Base-by-base conservation (phyloP, 2,888 invertebrate species). In the Acleris sparsana region DNA sequence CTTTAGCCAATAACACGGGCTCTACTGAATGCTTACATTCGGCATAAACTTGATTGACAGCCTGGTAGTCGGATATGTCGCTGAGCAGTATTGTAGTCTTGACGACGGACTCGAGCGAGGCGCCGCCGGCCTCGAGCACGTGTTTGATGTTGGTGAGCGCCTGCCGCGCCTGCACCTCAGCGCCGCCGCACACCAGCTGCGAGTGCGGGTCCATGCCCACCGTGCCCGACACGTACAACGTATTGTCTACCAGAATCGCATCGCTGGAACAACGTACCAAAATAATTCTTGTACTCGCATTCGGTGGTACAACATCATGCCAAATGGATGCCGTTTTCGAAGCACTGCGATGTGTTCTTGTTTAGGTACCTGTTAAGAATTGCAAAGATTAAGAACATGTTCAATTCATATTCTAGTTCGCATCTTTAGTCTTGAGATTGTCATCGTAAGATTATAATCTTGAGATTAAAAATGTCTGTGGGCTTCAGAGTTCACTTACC, bases 201-300 rank as follows among this genome's bases (percentile, higher is more conserved):
- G 95, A 95, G 48, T 94, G 89, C 63, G 94, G 93, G 78, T 97
- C 95, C 80, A 97, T 79, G 3, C 98, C 98, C 62, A 98, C 86
- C 67, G 97, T 95, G 49, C 98, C 98, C 5, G 98, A 97, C 46
- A 98, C 93, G 82, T 97, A 98, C 43, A 98, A 93, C 0, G 97
- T 97, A 68, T 96, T 94, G 80, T 96, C 96, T 44, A 95, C 96
- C 62, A 96, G 93, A 55, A 98, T 95, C 18, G 97, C 98, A 93
- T 97, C 98, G 79, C 97, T 98, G 85, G 39, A 39, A 39, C 39
- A 39, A 39, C 58, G 93, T 85, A 11, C 64, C 67, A 11, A 52
- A n/a, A 67, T 39, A 0, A 39, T 39, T 9, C 3, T 39, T 39
- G 9, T 33, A 33, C 33, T 9, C 0, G 0, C 9, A 33, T 33